Conservation (phyloP, 2,797 vertebrate species). For the Poliocrania exsul region DNA sequence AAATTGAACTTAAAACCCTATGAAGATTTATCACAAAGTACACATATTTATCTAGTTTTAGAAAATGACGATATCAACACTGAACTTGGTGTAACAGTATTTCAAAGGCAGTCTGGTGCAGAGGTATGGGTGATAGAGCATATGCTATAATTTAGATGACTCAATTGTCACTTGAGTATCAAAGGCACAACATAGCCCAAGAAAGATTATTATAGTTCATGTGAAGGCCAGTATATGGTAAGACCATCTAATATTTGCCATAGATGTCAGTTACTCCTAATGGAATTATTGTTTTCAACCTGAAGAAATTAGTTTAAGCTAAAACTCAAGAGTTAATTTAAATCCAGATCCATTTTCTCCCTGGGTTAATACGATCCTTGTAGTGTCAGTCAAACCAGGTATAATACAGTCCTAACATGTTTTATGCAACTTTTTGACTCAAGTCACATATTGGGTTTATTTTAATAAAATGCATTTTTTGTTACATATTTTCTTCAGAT, state of each 20-base stretch:
- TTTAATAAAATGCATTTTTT: not conserved
- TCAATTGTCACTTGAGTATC: not conserved
- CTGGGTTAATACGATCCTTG: not conserved
- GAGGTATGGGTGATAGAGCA: not conserved
- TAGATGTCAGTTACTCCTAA: not conserved
- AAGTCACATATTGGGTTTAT: constrained; percentile 8
- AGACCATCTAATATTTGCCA: not conserved
- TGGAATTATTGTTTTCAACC: not conserved
- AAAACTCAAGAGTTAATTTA: not conserved
- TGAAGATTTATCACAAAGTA: not conserved
- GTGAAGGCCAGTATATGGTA: not conserved
- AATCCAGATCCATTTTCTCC: not conserved
- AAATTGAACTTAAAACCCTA: not conserved
- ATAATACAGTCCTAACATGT: not conserved
- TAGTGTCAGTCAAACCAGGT: not conserved
- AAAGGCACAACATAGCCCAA: not conserved
- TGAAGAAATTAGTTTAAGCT: not conserved
- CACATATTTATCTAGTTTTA: not conserved
- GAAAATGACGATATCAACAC: not conserved
- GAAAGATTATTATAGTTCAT: not conserved
- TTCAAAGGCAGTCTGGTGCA: not conserved
- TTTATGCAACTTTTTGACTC: constrained; percentile 33
- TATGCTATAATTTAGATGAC: not conserved
- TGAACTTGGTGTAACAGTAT: not conserved
- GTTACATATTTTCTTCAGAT: not conserved